Conservation (phyloP, 2,113 vertebrate genomes). For the Cottus gobio region DNA sequence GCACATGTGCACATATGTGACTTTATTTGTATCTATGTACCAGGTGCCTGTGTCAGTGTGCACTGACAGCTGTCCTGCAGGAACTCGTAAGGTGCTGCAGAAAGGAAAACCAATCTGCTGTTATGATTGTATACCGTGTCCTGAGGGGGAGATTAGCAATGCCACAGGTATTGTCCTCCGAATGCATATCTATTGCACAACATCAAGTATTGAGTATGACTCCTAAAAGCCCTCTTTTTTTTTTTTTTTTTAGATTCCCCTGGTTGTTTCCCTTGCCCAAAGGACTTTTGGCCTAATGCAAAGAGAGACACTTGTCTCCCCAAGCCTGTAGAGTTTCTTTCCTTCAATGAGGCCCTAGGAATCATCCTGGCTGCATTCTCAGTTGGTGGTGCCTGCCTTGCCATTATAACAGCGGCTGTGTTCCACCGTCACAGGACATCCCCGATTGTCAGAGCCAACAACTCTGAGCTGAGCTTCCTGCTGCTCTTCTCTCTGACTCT, state of each 20-base stretch:
- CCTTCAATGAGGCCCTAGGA: conserved; percentile 66
- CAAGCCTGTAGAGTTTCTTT: conserved; percentile 79
- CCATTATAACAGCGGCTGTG: conserved; percentile 56
- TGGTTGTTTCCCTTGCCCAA: conserved; percentile 67
- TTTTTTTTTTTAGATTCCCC: conserved; percentile 64
- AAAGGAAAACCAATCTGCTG: conserved; percentile 78
- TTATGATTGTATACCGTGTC: conserved; percentile 75
- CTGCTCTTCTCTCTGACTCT: conserved; percentile 68
- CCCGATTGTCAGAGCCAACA: conserved; percentile 79
- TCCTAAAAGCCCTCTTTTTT: conserved; percentile 15
- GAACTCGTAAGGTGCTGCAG: conserved; percentile 74
- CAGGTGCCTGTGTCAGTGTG: conserved; percentile 70
- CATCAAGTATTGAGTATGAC: not conserved
- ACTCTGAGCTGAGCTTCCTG: conserved; percentile 79
- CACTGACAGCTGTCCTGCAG: conserved; percentile 70
- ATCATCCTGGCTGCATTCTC: conserved; percentile 63
- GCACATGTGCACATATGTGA: not conserved
- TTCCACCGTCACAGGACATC: conserved; percentile 71
- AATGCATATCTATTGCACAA: no score
- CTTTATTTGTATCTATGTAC: not conserved
- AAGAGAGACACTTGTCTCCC: conserved; percentile 64
- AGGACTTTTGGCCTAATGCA: conserved; percentile 74
- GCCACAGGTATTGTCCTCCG: conserved; percentile 65
- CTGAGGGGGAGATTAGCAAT: conserved; percentile 82
- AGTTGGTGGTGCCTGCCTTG: conserved; percentile 65